Percentiles rank a stretch among this genome's conserved stretches.
phyloP scores from a whole-genome alignment of 2,888 invertebrate genomes.

The Monochamus alternatus region DNA sequence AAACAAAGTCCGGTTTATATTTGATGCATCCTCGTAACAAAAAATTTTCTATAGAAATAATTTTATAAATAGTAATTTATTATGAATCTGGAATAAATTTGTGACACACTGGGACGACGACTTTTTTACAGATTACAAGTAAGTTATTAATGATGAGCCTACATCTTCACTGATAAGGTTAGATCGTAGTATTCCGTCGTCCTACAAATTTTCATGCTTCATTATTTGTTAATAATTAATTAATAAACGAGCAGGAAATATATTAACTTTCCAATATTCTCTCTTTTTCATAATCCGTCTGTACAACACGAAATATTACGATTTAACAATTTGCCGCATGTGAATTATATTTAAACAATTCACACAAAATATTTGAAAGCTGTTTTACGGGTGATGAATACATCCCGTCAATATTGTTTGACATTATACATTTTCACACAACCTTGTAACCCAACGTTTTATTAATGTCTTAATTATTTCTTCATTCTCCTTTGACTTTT shows the following conservation, averaged over 20 bases:
- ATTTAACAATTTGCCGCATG: neutral
- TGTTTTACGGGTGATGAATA: too few species aligned
- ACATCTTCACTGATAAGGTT: neutral
- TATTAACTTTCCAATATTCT: constrained; percentile 11
- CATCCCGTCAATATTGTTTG: too few species aligned
- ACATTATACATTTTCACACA: too few species aligned
- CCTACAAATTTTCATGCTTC: neutral
- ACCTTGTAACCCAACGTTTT: too few species aligned
- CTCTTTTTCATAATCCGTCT: neutral
- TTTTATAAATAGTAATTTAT: too few species aligned
- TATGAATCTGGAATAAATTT: too few species aligned
- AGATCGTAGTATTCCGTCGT: neutral
- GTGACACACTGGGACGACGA: neutral
- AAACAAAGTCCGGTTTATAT: too few species aligned
- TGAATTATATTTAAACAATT: neutral
- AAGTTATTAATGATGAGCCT: neutral
- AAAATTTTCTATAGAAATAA: too few species aligned
- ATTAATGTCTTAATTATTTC: too few species aligned
- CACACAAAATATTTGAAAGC: too few species aligned
- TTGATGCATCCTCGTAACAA: too few species aligned
- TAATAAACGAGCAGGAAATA: constrained; percentile 6
- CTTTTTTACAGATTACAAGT: neutral
- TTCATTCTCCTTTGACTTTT: too few species aligned
- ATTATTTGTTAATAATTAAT: constrained; percentile 5
- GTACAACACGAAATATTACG: neutral